Percentiles rank a stretch among this genome's conserved stretches.
phyloP scores from a whole-genome alignment of 2,888 invertebrate genomes.

The Nemurella pictetii region DNA sequence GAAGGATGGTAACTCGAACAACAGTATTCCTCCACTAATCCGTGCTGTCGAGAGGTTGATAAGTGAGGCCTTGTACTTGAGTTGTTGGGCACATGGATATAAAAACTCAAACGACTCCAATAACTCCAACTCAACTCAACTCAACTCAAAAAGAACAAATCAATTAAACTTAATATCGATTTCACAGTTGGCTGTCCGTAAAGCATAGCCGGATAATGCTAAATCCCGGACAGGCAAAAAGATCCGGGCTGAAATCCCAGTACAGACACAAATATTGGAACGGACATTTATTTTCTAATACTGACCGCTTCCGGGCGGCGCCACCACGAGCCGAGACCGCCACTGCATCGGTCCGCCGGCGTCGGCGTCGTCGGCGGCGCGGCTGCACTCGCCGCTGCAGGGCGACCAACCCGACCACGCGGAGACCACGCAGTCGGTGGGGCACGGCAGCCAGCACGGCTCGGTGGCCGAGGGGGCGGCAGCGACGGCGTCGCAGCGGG shows the following conservation, averaged over 20 bases:
- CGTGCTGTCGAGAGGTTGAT: too few relatives aligned
- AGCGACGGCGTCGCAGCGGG: too few relatives aligned
- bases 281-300: background rate
- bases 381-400: slow-evolving; percentile 51
- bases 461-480: slow-evolving; percentile 57
- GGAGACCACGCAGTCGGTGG: slow-evolving; percentile 69
- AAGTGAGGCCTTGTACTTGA: too few relatives aligned
- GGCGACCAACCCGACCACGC: slow-evolving; percentile 64
- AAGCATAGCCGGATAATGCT: too few relatives aligned
- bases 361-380: slow-evolving; percentile 47
- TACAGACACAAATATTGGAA: background rate
- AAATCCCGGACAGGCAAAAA: too few relatives aligned
- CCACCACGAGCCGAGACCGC: slow-evolving; percentile 50
- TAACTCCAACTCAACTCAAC: background rate
- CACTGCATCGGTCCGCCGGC: slow-evolving; percentile 46
- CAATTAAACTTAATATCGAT: too few relatives aligned
- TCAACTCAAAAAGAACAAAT: background rate
- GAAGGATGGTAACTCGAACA: too few relatives aligned
- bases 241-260: too few relatives aligned
- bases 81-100: too few relatives aligned
- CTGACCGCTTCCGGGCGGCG: slow-evolving; percentile 50
- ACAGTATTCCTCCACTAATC: too few relatives aligned
- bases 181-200: too few relatives aligned
- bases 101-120: too few relatives aligned
- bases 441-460: slow-evolving; percentile 66